phyloP scores from a whole-genome alignment of 1,140 invertebrate species.

The Caenorhabditis inopinata region DNA sequence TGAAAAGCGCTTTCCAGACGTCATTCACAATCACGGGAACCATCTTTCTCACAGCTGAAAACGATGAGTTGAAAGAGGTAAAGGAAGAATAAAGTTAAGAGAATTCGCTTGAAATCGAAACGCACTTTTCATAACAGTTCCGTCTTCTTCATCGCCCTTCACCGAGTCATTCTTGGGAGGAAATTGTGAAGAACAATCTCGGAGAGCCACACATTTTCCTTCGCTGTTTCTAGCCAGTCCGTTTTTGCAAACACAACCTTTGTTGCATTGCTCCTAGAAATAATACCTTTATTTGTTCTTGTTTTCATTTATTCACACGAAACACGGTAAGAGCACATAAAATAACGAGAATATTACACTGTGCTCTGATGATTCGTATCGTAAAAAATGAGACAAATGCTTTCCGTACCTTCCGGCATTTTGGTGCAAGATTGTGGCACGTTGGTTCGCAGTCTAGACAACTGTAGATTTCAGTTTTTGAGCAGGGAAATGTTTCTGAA shows the following conservation, averaged over 20 bases:
- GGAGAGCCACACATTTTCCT: conserved; percentile 6
- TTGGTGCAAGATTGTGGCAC: neutral
- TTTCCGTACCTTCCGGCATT: conserved; percentile 19
- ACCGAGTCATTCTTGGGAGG: conserved; percentile 2
- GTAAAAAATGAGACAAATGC: neutral
- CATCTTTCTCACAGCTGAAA: conserved; percentile 28
- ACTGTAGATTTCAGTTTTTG: conserved; percentile 3
- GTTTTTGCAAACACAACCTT: conserved; percentile 13
- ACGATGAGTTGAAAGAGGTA: neutral
- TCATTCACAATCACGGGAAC: conserved; percentile 1
- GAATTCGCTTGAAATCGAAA: neutral
- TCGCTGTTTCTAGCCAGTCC: neutral
- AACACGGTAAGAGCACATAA: neutral
- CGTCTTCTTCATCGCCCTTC: neutral
- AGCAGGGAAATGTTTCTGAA: neutral
- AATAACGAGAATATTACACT: neutral
- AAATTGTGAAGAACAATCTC: neutral
- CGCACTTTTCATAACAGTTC: conserved; percentile 12
- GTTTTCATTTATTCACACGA: too few species aligned
- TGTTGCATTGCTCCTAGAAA: conserved; percentile 17
- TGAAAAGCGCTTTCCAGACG: neutral
- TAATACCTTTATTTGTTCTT: too few species aligned
- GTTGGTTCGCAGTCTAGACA: conserved; percentile 14
- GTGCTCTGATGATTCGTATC: conserved; percentile 3
- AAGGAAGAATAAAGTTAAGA: neutral